Base-by-base conservation (phyloP, 2,888 invertebrate species). In the Phlogophora meticulosa region DNA sequence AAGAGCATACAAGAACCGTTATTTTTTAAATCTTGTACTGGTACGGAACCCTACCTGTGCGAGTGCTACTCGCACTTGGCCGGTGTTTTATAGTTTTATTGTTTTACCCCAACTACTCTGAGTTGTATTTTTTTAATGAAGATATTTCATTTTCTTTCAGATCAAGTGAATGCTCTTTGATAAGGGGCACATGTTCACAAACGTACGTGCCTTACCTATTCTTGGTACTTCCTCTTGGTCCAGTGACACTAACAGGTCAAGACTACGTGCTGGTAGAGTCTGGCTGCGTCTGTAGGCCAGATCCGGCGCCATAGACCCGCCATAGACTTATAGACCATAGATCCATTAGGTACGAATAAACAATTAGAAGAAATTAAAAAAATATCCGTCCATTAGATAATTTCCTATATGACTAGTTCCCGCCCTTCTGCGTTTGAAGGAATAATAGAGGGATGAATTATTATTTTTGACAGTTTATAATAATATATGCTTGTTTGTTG, bases 181-280 rank as follows among this genome's bases (percentile, higher is more conserved):
- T 99, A 32, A 96, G 98, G 73, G 98, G 98, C 20, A 97, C 98
- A 87, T 99, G 98, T 89, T 98, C 98, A 67, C 98, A 98, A 92
- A 98, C 98, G 0, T 98, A 98, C 92, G 98, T 98, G 80, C 98
- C 98, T 13, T 98, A 98, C 90, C 92, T 99, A 81, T 99, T 99
- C 93, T 96, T 98, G 91, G 98, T 98, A 65, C 97, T 98, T 69
- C 98, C 98, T 0, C 91, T 98, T 62, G 98, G 98, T 7, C 98
- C 98, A 15, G 98, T 98, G 20, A 98, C 98, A 13, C 94, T 98
- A 20, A 98, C 98, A 4, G 98, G 98, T 7, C 98, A 98, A 91
- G 98, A 98, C 93, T 99, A 99, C 93, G 98, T 99, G n/a, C 96
- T 99, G 56, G 98, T 99, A 32, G 98, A 99, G 91, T 98, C 98